Conservation (phyloP, 2,797 vertebrate genomes). For the Sorex maritimensis region DNA sequence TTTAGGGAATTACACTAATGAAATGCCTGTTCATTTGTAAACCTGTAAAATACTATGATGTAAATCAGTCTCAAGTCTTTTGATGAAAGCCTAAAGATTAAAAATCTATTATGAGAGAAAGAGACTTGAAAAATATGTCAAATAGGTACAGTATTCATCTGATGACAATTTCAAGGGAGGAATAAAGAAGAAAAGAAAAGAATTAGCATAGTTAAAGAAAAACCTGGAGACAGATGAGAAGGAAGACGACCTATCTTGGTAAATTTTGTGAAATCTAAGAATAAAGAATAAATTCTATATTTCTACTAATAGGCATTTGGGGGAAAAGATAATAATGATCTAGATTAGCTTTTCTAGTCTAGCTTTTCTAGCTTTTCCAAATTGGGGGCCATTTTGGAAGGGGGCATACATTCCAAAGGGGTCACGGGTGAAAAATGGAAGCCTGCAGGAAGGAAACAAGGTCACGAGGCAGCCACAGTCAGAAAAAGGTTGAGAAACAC, state of each 20-base stretch:
- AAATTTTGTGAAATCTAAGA: conserved; percentile 48
- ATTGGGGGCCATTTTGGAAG: no score
- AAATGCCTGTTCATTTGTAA: conserved; percentile 46
- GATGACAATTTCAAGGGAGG: conserved; percentile 43
- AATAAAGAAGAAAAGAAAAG: neutral
- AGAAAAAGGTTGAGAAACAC: neutral
- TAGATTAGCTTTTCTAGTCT: neutral
- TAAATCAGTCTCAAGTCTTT: conserved; percentile 50
- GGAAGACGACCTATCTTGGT: neutral
- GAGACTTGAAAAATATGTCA: conserved; percentile 47
- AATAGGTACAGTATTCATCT: neutral
- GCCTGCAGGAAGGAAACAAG: no score
- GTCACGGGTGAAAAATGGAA: no score
- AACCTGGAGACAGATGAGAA: conserved; percentile 35
- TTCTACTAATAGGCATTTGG: conserved; percentile 49
- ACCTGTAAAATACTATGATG: conserved; percentile 41
- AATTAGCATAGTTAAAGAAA: conserved; percentile 26
- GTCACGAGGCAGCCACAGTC: no score
- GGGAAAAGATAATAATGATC: neutral
- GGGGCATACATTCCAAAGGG: no score
- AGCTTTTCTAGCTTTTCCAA: no score
- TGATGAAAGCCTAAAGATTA: conserved; percentile 36
- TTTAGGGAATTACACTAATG: conserved; percentile 58
- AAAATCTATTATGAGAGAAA: conserved; percentile 65
- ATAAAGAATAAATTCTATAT: conserved; percentile 51